A percentile compares a stretch with the other conserved stretches of the same genome.
phyloP scores from a whole-genome alignment of 1,140 invertebrate species.

The Eulimnadia texana region DNA sequence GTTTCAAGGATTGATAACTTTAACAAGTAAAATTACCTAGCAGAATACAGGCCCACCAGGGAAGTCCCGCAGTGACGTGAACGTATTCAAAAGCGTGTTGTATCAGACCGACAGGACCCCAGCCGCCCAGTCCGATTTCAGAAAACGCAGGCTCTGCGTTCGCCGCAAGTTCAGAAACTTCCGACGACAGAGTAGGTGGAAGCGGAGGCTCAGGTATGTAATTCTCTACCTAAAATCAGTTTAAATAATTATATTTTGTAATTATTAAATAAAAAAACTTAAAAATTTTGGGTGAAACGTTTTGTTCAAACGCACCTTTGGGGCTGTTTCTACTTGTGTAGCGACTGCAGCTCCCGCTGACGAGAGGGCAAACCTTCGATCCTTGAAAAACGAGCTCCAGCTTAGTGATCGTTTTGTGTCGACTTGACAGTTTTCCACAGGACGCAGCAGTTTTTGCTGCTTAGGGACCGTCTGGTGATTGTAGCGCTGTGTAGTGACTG shows the following conservation, averaged over 20 bases:
- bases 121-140: slow-evolving; percentile 63
- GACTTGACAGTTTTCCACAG: neutral
- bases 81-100: slow-evolving; percentile 65
- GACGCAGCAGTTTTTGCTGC: neutral
- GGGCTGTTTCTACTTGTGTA: neutral
- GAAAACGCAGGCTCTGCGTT: slow-evolving; percentile 57
- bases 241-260: no score
- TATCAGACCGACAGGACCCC: slow-evolving; percentile 57
- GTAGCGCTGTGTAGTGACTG: neutral
- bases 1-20: no score
- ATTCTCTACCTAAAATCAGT: neutral
- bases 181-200: slow-evolving; percentile 26
- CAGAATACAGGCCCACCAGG: slow-evolving; percentile 80
- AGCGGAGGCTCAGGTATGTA: slow-evolving; percentile 19
- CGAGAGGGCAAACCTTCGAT: neutral
- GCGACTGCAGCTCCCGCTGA: neutral
- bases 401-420: neutral
- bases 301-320: no score
- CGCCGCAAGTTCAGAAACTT: slow-evolving; percentile 22
- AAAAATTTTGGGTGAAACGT: no score
- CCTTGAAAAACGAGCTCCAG: neutral
- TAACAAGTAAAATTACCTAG: slow-evolving; percentile 37
- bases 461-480: neutral
- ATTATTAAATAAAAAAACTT: no score
- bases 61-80: slow-evolving; percentile 56